These are phyloP conservation scores for Chauna torquata DNA, from an alignment of 2,113 vertebrate species.

Conservation along the genomic window DNA sequence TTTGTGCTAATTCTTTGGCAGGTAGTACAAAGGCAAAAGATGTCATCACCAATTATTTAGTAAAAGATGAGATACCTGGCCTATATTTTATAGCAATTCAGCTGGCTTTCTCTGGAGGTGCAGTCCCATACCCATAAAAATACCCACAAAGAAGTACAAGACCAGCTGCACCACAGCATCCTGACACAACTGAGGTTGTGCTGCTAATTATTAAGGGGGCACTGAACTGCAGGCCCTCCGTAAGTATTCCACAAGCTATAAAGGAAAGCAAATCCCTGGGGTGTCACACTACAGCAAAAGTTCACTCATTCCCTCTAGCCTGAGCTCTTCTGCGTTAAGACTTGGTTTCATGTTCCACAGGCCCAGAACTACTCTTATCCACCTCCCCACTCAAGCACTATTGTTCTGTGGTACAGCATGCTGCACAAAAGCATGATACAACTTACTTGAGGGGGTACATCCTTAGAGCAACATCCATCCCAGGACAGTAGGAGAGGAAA, in stretches of 20 bases:
- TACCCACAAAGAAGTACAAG: not conserved
- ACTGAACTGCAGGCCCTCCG: not conserved
- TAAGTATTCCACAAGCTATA: not conserved
- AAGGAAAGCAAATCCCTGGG: not conserved
- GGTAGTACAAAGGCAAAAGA: not conserved
- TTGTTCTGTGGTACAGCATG: not conserved
- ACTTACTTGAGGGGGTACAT: constrained; percentile 88
- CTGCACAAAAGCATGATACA: not conserved
- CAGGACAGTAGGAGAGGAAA: constrained; percentile 86
- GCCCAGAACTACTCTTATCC: not conserved
- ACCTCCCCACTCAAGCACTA: not conserved
- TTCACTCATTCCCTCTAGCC: not conserved
- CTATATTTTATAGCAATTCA: not conserved
- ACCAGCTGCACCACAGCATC: not conserved
- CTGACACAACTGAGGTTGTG: not conserved
- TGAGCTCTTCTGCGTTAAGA: not conserved
- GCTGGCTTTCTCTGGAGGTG: not conserved
- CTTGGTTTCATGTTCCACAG: not conserved
- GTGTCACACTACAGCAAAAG: not conserved
- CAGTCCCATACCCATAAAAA: not conserved
- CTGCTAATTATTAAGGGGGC: not conserved
- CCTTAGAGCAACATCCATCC: constrained; percentile 84
- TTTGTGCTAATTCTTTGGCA: not conserved
- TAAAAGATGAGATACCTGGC: not conserved
- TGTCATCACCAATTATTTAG: not conserved